A percentile compares a stretch with the other conserved stretches of the same genome.
Conservation (phyloP, 2,888 invertebrate species). For the Laothoe populi region DNA sequence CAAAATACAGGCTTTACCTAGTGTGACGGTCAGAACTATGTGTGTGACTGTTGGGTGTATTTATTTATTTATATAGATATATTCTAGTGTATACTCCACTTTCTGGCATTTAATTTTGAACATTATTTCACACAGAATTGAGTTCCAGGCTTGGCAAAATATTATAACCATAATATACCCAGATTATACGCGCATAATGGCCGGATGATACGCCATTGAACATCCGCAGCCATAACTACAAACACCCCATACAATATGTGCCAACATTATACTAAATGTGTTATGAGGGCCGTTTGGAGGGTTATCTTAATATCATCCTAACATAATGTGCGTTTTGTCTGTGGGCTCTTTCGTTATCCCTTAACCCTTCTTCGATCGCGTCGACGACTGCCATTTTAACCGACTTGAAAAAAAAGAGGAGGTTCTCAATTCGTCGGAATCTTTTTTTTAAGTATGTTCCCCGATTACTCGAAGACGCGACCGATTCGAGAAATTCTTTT, state of each 20-base stretch:
- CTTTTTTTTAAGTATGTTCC: no score
- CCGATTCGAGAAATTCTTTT: no score
- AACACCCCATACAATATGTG: not conserved
- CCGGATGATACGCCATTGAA: conserved; percentile 6
- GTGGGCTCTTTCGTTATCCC: not conserved
- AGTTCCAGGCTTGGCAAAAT: not conserved
- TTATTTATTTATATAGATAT: no score
- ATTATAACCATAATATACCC: not conserved
- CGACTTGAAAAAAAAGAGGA: no score
- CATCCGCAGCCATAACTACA: not conserved
- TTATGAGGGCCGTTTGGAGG: not conserved
- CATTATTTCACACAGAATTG: not conserved
- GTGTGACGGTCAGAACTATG: no score
- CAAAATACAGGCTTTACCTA: no score
- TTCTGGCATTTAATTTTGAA: no score
- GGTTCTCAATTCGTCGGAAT: no score
- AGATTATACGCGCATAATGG: not conserved
- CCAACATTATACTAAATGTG: not conserved
- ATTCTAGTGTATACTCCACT: no score
- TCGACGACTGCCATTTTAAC: no score
- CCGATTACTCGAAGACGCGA: no score
- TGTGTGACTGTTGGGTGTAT: no score
- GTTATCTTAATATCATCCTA: not conserved
- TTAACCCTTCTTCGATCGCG: not conserved
- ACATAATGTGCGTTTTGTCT: not conserved